Base-by-base conservation (phyloP, 2,797 vertebrate genomes). In the Chelidonichthys spinosus region DNA sequence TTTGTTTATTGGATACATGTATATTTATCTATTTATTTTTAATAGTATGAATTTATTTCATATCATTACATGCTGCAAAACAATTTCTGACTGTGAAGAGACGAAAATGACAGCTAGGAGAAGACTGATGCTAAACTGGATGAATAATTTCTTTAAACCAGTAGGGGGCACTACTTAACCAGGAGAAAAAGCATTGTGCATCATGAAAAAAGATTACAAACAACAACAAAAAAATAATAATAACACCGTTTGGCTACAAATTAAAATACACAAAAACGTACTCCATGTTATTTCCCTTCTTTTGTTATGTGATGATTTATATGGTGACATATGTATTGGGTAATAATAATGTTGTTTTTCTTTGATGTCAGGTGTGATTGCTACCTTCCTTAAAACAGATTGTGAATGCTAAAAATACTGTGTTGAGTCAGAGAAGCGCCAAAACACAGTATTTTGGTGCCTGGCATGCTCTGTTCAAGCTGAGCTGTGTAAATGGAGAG, bases 121-220 rank as follows among this genome's bases (percentile, higher is more conserved):
- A 64, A 39, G 15, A 47, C 53, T 54, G 44, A 59, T 56, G 5
- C 10, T 62, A 7, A 6, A 13, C 4, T 46, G 18, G 55, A 59
- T 63, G 17, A 56, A 25, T 72, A 63, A 15, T 17, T 33, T 83
- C 53, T 56, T 5, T 13, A 66, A 42, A 65, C 87, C 93, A 92
- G 79, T 78, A 93, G 93, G 90, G 90, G 94, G 89, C 92, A 93
- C 85, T 93, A 85, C 83, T 84, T 67, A 84, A 90, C 90, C 87
- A 93, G 81, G 65, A 81, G 72, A 89, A 49, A 49, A 71, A 78
- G 6, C 46, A 58, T 68, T 60, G 25, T 39, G 14, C 52, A 17
- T 59, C 37, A 55, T 71, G 50, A 74, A 69, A 82, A 66, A 77
- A 53, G 8, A 33, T 43, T 58, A 63, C 25, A 71, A 72, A 54